Evolutionary conservation across 2,888 invertebrate species (phyloP), one percentile per base, ranked within the genome.

Genomic region (Marronus borbonicus): DNA sequence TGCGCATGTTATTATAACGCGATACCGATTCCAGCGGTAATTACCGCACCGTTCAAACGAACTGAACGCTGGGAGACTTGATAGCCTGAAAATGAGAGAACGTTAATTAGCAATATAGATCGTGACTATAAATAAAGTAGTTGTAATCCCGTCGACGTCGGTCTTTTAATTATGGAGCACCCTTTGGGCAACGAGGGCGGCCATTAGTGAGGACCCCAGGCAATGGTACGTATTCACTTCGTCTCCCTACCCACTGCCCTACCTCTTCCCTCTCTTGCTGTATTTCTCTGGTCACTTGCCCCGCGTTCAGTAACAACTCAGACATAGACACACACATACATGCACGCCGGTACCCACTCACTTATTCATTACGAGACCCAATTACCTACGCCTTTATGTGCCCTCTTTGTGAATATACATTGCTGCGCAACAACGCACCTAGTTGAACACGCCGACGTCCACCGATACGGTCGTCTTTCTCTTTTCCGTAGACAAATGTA

Each of bases 71-170:
- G 36, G n/a, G 17, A 85, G 84, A 70, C 83, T 83, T 85, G 86
- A 86, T 86, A 85, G 85, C 85, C 58, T 86, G 86, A 86, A 86
- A 87, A 87, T 85, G 86, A 86, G 77, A 80, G 76, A 80, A 85
- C 87, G 86, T 87, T 88, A 88, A 88, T 88, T 88, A 88, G 87
- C 87, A 87, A 88, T 88, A 88, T 87, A 88, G 88, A 88, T 88
- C 88, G 88, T 88, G 88, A 88, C 88, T 87, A 88, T 88, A 88
- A 88, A 88, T 88, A 88, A 88, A 88, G 86, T 86, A 86, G 86
- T 72, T 86, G 86, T 86, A 87, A 87, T 86, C 86, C 85, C 84
- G 85, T 85, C 86, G 85, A 86, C 85, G 86, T 84, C 85, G 86
- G 86, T 86, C 86, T 87, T 88, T 88, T 88, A 87, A 87, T 88